Evolutionary conservation across 2,888 invertebrate genomes (phyloP).

Genomic region (Caenorhabditis japonica): DNA sequence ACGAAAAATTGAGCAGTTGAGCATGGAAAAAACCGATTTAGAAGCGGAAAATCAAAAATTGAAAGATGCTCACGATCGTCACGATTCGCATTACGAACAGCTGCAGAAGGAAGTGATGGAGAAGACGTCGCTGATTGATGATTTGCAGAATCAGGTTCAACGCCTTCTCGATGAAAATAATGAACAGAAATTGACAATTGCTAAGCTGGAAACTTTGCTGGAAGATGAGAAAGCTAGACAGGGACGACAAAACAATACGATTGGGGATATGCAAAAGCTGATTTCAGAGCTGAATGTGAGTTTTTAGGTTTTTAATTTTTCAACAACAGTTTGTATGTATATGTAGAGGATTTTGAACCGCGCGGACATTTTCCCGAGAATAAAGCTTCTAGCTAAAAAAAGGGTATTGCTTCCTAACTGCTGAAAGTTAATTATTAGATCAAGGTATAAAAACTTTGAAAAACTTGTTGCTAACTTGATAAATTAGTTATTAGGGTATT

Average conservation of each 20-base stretch:
- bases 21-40: conserved; percentile 66
- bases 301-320: too few species aligned
- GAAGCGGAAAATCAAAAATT: conserved; percentile 56
- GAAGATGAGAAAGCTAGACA: conserved; percentile 56
- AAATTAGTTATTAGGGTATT: too few species aligned
- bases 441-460: too few species aligned
- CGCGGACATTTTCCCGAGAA: too few species aligned
- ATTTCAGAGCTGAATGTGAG: conserved; percentile 70
- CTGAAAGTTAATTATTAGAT: too few species aligned
- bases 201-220: conserved; percentile 52
- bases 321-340: too few species aligned
- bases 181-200: conserved; percentile 49
- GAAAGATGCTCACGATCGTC: conserved; percentile 56
- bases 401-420: too few species aligned
- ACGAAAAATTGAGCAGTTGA: conserved; percentile 63
- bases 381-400: too few species aligned
- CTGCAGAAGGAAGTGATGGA: conserved; percentile 59
- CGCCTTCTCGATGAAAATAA: conserved; percentile 53
- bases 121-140: conserved; percentile 52
- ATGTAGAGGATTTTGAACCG: too few species aligned
- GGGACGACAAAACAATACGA: conserved; percentile 61
- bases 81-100: conserved; percentile 47
- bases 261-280: conserved; percentile 68
- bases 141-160: conserved; percentile 60
- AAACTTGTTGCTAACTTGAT: too few species aligned